Base-by-base conservation (phyloP, 2,113 vertebrate genomes). In the Labeo rohita region DNA sequence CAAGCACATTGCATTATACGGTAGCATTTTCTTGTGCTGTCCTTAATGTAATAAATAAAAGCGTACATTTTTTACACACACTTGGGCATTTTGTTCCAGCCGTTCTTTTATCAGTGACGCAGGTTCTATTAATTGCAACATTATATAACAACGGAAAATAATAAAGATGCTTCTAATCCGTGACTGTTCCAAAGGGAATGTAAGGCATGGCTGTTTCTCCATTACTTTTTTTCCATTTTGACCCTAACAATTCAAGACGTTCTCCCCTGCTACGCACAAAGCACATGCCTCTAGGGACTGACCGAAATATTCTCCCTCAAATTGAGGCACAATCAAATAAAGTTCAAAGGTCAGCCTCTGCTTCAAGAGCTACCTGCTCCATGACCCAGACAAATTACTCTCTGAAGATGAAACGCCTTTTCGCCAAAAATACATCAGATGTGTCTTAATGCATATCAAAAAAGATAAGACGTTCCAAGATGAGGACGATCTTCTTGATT, bases 11-110 rank as follows among this genome's bases (percentile, higher is more conserved):
- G 49, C 36, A 74, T 36, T 84, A 49, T 75, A 59, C 61, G 16
- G 74, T 86, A 76, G 61, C 56, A 84, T 86, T 88, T 82, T 90
- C 74, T 79, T 87, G 85, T 89, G 85, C 84, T 87, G 8, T 83
- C 56, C 56, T 78, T 39, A 47, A 13, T 76, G 89, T 88, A 85
- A 52, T 77, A 73, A 84, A 85, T 89, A 90, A 91, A 72, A 86
- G 73, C 87, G 85, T 89, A 84, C 83, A 87, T 76, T 75, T 84
- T 86, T 88, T 88, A 80, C 77, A 52, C 47, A 56, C 21, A 12
- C 21, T 12, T 68, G 72, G 36, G 49, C 34, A 77, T 54, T 81
- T 72, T 2, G 3, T 65, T 49, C 21, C 7, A 47, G 34, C 0
- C 9, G 2, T 36, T 45, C 52, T 74, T 84, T 52, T 9, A 47